These are phyloP conservation scores for Amblyraja radiata DNA, from an alignment of 2,797 vertebrate species.

Conservation along the genomic window DNA sequence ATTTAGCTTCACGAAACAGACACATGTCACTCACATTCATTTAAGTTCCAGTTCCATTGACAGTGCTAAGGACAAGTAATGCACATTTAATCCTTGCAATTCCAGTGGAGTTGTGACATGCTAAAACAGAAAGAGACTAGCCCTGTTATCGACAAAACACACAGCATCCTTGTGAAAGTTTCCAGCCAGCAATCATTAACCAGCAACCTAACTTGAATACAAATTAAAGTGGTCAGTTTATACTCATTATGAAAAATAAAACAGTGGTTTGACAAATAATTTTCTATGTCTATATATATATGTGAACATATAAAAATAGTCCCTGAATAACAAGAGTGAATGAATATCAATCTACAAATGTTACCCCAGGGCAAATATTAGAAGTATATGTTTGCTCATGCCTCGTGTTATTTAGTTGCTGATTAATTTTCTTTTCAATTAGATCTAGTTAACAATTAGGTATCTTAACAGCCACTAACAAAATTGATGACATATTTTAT, in stretches of 20 bases:
- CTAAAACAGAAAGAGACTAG: neutral
- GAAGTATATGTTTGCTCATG: neutral
- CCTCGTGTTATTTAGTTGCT: neutral
- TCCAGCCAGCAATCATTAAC: neutral
- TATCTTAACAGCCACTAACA: neutral
- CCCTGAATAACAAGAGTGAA: slow-evolving; percentile 19
- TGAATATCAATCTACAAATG: slow-evolving; percentile 2
- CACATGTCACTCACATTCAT: neutral
- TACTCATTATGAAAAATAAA: neutral
- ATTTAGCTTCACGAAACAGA: neutral
- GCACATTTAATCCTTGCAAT: neutral
- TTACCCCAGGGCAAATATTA: neutral
- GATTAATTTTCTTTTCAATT: neutral
- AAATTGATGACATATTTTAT: neutral
- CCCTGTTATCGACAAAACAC: neutral
- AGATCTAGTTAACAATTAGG: neutral
- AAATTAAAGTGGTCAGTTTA: too few species aligned
- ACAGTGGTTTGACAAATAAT: slow-evolving; percentile 17
- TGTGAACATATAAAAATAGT: neutral
- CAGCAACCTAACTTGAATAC: neutral
- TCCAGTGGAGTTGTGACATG: slow-evolving; percentile 11
- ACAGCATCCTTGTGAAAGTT: neutral
- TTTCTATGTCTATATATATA: too few species aligned
- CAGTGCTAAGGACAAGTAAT: neutral
- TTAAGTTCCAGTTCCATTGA: slow-evolving; percentile 20